Evolutionary conservation across 2,797 vertebrate genomes (phyloP), one percentile per base, ranked within the genome.

Genomic region (Lagocephalus sceleratus): DNA sequence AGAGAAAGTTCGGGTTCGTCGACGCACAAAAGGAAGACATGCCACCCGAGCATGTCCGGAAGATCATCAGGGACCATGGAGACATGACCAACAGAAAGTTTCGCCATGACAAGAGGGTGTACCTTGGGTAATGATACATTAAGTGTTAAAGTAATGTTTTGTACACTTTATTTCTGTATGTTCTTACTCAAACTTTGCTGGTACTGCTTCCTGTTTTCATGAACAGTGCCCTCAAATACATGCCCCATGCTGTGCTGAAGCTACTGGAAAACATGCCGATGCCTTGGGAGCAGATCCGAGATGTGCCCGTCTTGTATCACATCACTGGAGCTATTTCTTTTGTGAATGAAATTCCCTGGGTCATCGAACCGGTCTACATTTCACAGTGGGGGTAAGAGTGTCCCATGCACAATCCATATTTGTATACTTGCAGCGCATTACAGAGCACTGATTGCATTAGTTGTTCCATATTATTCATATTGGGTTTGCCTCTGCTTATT

Each of bases 21-120:
- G 97, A 99, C 71, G 94, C 97, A 35, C 97, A 99, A 88, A 99
- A 99, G 78, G 97, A 99, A 82, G 97, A 99, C 78, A 99, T 99
- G 97, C 97, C 97, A 0, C 97, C 97, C 5, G 97, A 99, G 57
- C 97, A 99, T 12, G 97, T 99, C 20, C 92, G 97, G 1, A 99
- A 99, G 69, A 99, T 99, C 67, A 99, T 99, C 79, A 92, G 97
- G 54, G 97, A 99, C 82, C 97, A 99, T 29, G 97, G 97, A 11
- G 97, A 99, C 81, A 99, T 99, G 97, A 99, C 97, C 54, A 99
- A 99, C 59, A 93, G 97, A 75, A 99, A 99, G 57, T 99, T 99
- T 75, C 96, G 97, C 1, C 97, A 99, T 49, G 97, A 99, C 90
- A 99, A 99, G 68, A 91, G 97, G 5, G 97, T 99, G 17, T 99